Evolutionary conservation across 1,140 invertebrate genomes (phyloP), one percentile per base, ranked within the genome.

Genomic region (Berghia stephanieae): DNA sequence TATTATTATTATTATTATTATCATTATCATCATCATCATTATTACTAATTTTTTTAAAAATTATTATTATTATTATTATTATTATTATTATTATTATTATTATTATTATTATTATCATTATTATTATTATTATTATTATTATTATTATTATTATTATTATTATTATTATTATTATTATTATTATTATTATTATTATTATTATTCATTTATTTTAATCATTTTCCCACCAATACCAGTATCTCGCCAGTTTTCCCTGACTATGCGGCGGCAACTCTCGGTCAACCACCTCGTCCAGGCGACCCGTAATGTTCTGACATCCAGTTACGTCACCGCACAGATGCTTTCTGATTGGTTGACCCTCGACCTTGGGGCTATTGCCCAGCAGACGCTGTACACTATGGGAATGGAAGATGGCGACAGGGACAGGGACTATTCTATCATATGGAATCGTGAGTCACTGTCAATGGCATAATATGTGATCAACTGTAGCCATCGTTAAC

Each of bases 301-400:
- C 2, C 81, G 88, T 13, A 84, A 83, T 1, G 88, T 89, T n/a
- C 79, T 88, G 36, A 82, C 85, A 38, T 85, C 81, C 43, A 24
- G 81, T 10, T 87, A 89, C 38, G 83, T 88, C 43, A 85, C 84
- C 24, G 72, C 80, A n/a, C 88, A 89, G 83, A 87, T 89, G 85
- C 78, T 88, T 16, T 83, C 85, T 24, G 88, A 89, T 72, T 91
- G 90, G 90, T 79, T 86, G 24, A 87, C 83, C 55, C 82, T 91
- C 0, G 90, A 91, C 79, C 80, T 90, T 16, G 87, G 88, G 60
- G 85, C 86, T 36, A 90, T 91, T 63, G 82, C 86, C 44, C 86
- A 89, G 82, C 90, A 91, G 84, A 91, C 88, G 0, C 81, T 91
- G 2, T 90, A 90, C 72, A 90, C 88, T 6, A 87, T 88, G 81